Evolutionary conservation across 2,888 invertebrate genomes (phyloP).

Genomic region (Lamellibrachia columna): DNA sequence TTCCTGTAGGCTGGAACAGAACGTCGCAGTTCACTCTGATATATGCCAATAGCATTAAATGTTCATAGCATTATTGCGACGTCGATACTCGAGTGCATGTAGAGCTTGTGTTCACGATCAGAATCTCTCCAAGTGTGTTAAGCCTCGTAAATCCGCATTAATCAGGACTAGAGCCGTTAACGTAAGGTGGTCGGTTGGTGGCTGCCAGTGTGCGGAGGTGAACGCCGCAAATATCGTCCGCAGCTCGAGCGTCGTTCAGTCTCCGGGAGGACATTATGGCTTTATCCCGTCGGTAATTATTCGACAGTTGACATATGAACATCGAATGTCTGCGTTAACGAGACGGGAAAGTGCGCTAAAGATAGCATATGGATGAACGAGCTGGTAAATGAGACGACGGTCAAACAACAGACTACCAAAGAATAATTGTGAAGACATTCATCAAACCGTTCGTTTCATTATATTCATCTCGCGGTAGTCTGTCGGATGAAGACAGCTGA

Average conservation of each 20-base stretch:
- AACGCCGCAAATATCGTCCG: not conserved
- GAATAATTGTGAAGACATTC: too few relatives aligned
- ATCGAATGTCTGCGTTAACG: not conserved
- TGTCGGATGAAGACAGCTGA: too few relatives aligned
- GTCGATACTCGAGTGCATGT: not conserved
- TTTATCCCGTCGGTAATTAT: not conserved
- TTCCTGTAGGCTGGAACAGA: not conserved
- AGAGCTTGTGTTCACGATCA: not conserved
- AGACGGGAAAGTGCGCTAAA: not conserved
- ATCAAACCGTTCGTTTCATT: too few relatives aligned
- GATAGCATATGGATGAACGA: not conserved
- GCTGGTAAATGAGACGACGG: not conserved
- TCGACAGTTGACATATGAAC: constrained; percentile 3
- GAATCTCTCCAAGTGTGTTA: not conserved
- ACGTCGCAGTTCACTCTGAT: too few relatives aligned
- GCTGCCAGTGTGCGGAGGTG: not conserved
- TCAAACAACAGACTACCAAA: not conserved
- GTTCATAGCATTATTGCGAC: not conserved
- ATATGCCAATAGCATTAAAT: not conserved
- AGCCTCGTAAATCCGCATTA: not conserved
- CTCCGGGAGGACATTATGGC: not conserved
- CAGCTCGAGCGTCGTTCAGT: not conserved
- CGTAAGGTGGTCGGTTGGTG: not conserved
- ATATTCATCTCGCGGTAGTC: too few relatives aligned
- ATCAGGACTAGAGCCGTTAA: not conserved